phyloP scores from a whole-genome alignment of 1,140 invertebrate genomes.

The Magallana ariakensis region DNA sequence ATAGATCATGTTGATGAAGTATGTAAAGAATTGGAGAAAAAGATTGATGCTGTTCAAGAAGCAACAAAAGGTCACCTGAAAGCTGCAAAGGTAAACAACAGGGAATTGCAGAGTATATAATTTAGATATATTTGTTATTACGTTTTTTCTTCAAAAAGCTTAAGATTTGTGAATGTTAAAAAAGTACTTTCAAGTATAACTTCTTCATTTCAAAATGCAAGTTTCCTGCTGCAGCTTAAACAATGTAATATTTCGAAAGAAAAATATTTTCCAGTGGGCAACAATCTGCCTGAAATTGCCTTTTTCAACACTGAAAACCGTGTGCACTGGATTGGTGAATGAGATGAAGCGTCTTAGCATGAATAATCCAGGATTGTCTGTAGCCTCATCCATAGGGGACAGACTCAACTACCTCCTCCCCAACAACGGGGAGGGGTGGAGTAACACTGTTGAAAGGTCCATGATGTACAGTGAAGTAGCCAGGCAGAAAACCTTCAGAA shows the following conservation, averaged over 20 bases:
- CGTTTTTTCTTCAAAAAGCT: too few relatives aligned
- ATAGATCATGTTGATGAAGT: conserved; percentile 89
- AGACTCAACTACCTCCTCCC: conserved; percentile 88
- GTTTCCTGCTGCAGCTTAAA: too few relatives aligned
- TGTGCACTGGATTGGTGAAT: conserved; percentile 88
- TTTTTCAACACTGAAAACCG: conserved; percentile 87
- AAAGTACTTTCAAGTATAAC: too few relatives aligned
- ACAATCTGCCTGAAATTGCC: conserved; percentile 91
- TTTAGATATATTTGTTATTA: too few relatives aligned
- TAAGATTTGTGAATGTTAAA: too few relatives aligned
- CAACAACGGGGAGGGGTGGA: conserved; percentile 63
- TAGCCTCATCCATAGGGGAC: conserved; percentile 93
- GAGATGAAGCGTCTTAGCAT: conserved; percentile 90
- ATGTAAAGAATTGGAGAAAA: conserved; percentile 87
- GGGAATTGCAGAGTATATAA: too few relatives aligned
- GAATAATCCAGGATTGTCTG: conserved; percentile 90
- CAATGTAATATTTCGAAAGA: too few relatives aligned
- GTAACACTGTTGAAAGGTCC: conserved; percentile 73
- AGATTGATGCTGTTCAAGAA: conserved; percentile 86
- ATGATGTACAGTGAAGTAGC: conserved; percentile 94
- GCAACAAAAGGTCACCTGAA: conserved; percentile 90
- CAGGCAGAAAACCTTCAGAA: conserved; percentile 91
- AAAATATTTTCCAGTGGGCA: conserved; percentile 88
- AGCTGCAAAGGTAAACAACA: conserved; percentile 77
- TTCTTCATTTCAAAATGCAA: too few relatives aligned